These are phyloP conservation scores for Stichodactyla mertensii DNA, from an alignment of 64 coral and sea anemone species.

Conservation along the genomic window DNA sequence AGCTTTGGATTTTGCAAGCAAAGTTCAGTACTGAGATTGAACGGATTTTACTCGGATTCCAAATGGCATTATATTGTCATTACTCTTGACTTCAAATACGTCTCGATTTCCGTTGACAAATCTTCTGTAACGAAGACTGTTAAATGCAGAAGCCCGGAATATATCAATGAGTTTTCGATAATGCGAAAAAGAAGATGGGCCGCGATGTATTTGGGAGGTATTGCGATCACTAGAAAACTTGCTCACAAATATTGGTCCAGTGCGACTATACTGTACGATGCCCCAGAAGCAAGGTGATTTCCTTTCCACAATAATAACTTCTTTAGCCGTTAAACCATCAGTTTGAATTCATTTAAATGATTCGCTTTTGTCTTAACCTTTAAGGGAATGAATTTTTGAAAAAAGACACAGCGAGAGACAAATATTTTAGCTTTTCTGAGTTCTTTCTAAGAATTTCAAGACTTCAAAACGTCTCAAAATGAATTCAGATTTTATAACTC, in stretches of 20 bases:
- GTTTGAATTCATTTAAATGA: neutral
- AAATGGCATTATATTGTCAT: conserved; percentile 38
- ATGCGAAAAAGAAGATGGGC: neutral
- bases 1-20: neutral
- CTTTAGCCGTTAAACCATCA: neutral
- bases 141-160: neutral
- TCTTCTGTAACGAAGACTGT: neutral
- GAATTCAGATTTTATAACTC: neutral
- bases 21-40: neutral
- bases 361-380: neutral
- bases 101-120: conserved; percentile 19
- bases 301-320: neutral
- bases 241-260: neutral
- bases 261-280: neutral
- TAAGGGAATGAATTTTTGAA: neutral
- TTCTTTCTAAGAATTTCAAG: neutral
- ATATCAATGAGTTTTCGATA: neutral
- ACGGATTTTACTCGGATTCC: conserved; percentile 8
- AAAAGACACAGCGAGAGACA: neutral
- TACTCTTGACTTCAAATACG: neutral
- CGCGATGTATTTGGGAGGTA: neutral
- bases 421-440: neutral
- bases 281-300: neutral
- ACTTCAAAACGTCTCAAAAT: neutral
- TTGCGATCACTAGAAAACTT: neutral